phyloP scores from a whole-genome alignment of 2,888 invertebrate species.

The Steinernema carpocapsae region DNA sequence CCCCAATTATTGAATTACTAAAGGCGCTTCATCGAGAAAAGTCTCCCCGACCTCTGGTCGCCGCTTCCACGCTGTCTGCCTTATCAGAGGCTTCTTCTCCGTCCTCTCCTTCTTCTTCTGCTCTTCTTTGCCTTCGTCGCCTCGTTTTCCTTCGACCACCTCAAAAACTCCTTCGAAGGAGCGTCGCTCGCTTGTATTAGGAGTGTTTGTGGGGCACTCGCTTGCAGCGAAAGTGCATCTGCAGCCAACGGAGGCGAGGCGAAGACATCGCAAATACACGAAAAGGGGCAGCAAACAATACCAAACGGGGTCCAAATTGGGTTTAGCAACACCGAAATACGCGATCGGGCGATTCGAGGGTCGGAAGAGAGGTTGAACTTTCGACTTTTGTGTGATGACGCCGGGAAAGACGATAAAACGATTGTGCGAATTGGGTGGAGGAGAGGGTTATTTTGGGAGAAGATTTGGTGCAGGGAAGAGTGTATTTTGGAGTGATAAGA shows the following conservation, averaged over 20 bases:
- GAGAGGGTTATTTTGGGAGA: not conserved
- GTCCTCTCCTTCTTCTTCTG: too few species aligned
- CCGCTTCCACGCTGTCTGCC: slow-evolving; percentile 5
- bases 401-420: not conserved
- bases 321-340: not conserved
- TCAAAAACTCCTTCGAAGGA: not conserved
- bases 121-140: not conserved
- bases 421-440: not conserved
- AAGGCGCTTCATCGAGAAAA: not conserved
- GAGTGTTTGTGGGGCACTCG: slow-evolving; percentile 19
- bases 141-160: not conserved
- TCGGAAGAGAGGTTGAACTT: not conserved
- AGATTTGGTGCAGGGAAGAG: not conserved
- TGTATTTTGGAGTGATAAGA: too few species aligned
- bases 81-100: not conserved
- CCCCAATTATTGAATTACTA: not conserved
- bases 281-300: slow-evolving; percentile 21
- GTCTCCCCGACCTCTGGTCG: not conserved
- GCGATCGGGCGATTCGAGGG: not conserved
- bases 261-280: slow-evolving; percentile 1
- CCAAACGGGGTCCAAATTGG: not conserved
- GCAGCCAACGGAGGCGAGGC: not conserved
- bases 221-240: slow-evolving; percentile 29
- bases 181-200: too few species aligned
- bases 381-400: not conserved